These are phyloP conservation scores for Lethenteron camtschaticum DNA, from an alignment of 2,113 vertebrate species.

Conservation along the genomic window DNA sequence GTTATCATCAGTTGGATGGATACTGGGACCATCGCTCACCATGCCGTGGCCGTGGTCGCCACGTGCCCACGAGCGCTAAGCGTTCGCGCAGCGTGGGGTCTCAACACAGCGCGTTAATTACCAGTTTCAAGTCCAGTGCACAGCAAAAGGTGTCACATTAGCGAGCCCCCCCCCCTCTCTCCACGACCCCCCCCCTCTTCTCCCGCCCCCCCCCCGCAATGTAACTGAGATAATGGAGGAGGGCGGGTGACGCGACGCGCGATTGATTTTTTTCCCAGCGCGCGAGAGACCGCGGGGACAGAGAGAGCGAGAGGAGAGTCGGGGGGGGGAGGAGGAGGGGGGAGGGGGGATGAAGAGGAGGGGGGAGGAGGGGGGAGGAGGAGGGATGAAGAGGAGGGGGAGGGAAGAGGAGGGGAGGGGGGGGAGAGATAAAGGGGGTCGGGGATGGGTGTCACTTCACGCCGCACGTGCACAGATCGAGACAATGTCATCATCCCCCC, in stretches of 20 bases:
- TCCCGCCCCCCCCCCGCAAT: background rate
- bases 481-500: background rate
- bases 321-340: background rate
- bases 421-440: background rate
- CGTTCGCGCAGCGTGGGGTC: background rate
- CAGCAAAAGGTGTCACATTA: conserved; percentile 1
- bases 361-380: background rate
- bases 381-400: background rate
- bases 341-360: background rate
- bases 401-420: background rate
- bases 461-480: background rate
- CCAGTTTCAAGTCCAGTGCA: conserved; percentile 5
- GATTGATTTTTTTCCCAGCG: background rate
- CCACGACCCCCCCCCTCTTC: background rate
- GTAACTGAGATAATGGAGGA: conserved; percentile 6
- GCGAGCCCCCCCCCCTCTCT: background rate
- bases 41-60: no score
- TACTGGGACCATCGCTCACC: no score
- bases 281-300: background rate
- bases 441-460: background rate
- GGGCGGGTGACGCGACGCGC: background rate
- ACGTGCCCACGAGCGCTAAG: no score
- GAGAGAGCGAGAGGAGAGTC: background rate
- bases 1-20: no score
- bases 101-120: conserved; percentile 5